Evolutionary conservation across 2,797 vertebrate species (phyloP).

Genomic region (Chloroceryle amazona): DNA sequence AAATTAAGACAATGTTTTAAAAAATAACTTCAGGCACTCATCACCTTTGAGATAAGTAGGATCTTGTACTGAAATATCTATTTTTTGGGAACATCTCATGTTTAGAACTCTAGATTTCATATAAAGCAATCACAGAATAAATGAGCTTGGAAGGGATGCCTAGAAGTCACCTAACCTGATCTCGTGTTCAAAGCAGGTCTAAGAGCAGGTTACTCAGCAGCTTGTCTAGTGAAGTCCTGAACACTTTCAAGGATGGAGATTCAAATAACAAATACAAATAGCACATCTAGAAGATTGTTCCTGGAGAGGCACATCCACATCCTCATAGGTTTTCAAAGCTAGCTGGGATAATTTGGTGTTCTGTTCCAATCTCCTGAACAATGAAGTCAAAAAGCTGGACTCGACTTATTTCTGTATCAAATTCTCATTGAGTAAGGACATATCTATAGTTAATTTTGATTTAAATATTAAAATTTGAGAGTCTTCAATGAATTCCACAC

Average conservation of each 20-base stretch:
- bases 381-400: background rate
- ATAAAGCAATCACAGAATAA: background rate
- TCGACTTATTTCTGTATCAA: background rate
- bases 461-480: constrained; percentile 16
- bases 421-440: background rate
- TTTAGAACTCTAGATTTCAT: background rate
- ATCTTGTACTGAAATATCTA: background rate
- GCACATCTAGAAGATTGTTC: background rate
- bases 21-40: background rate
- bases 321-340: background rate
- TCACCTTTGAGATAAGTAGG: background rate
- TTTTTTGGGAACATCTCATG: background rate
- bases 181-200: background rate
- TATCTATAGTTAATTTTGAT: background rate
- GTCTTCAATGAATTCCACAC: background rate
- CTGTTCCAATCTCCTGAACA: background rate
- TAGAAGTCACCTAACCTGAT: background rate
- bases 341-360: background rate
- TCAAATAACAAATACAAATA: background rate
- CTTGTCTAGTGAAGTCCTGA: background rate
- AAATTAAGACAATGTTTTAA: background rate
- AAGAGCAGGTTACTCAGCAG: background rate
- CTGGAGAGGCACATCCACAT: background rate
- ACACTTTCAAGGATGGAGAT: background rate
- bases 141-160: background rate